Percentiles rank a stretch among this genome's conserved stretches.
Evolutionary conservation across 2,888 invertebrate species (phyloP).

Genomic region (Drosophila eohydei): DNA sequence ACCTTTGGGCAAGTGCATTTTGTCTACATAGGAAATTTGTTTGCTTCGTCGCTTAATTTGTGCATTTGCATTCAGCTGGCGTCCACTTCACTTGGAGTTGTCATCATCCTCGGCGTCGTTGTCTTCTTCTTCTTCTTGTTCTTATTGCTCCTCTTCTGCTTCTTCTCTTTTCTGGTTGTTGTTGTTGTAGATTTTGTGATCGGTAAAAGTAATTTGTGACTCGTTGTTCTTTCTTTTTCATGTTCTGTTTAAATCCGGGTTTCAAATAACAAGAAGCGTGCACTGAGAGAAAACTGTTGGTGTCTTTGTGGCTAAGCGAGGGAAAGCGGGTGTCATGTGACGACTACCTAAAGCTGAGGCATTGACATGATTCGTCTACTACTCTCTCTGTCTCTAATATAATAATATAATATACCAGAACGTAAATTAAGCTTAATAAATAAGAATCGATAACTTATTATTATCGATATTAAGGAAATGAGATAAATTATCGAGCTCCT

Average conservation of each 20-base stretch:
- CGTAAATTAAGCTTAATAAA: too few species aligned
- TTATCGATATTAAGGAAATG: too few species aligned
- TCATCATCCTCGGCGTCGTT: constrained; percentile 38
- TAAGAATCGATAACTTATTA: too few species aligned
- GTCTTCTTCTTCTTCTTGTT: constrained; percentile 1
- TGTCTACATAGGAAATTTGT: constrained; percentile 73
- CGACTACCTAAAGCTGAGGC: background rate
- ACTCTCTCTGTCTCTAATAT: background rate
- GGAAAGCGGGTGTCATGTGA: background rate
- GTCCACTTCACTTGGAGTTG: constrained; percentile 54
- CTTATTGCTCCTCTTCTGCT: constrained; percentile 17
- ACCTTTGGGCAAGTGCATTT: constrained; percentile 77
- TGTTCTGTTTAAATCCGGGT: constrained; percentile 74
- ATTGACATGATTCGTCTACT: background rate
- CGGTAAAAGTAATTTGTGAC: constrained; percentile 77
- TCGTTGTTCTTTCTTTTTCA: constrained; percentile 68
- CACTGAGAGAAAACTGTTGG: constrained; percentile 52
- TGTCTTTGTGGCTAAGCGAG: background rate
- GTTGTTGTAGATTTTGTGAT: constrained; percentile 50
- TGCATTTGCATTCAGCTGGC: constrained; percentile 71
- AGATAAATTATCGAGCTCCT: too few species aligned
- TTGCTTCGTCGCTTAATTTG: constrained; percentile 66
- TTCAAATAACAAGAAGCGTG: constrained; percentile 65
- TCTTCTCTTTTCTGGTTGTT: constrained; percentile 22
- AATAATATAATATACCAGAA: background rate